These are phyloP conservation scores for Rotaria magnacalcarata DNA, from an alignment of 2,888 invertebrate genomes.

Conservation along the genomic window DNA sequence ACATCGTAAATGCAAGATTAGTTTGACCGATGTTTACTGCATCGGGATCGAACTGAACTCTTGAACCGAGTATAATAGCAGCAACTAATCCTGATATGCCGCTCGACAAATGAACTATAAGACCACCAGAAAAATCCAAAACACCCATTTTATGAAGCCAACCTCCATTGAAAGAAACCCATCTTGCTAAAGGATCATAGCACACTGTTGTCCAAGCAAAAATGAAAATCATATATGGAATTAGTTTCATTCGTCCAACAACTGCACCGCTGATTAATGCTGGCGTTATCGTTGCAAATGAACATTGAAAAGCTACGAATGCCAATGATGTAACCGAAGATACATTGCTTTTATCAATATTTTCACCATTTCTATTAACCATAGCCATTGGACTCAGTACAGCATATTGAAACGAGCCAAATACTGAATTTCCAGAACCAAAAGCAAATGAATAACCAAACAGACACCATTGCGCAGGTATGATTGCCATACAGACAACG, in stretches of 20 bases:
- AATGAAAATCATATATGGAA: not conserved
- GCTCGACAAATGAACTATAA: not conserved
- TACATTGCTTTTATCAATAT: not conserved
- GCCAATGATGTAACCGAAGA: not conserved
- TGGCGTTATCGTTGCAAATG: not conserved
- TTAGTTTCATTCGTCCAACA: not conserved
- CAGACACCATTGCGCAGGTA: not conserved
- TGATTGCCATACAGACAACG: constrained; percentile 1
- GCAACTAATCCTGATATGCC: constrained; percentile 2
- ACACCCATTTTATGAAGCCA: not conserved
- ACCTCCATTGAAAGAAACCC: not conserved
- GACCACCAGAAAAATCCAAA: not conserved
- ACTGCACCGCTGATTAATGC: not conserved
- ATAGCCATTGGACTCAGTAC: too few species aligned
- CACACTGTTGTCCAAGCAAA: not conserved
- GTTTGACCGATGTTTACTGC: not conserved
- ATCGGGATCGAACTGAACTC: not conserved
- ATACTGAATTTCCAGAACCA: not conserved
- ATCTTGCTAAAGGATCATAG: not conserved
- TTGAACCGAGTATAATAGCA: not conserved
- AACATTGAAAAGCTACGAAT: not conserved
- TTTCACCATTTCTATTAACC: too few species aligned
- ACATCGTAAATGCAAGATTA: not conserved
- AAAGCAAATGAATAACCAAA: constrained; percentile 6
- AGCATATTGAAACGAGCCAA: not conserved